Base-by-base conservation (phyloP, 2,888 invertebrate genomes). In the Mechanitis messenoides region DNA sequence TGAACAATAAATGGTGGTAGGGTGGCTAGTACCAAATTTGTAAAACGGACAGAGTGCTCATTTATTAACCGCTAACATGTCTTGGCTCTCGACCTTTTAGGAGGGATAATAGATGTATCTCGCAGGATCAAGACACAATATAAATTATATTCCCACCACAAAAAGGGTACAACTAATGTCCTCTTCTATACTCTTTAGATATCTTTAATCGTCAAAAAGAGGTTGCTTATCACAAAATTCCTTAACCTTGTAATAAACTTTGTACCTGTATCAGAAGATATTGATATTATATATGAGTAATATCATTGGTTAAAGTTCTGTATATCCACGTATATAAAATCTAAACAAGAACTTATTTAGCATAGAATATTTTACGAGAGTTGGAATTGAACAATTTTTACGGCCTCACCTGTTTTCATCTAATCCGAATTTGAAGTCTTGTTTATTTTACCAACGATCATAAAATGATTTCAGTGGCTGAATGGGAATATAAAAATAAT, bases 11-110 rank as follows among this genome's bases (percentile, higher is more conserved):
- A 50, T 60, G 9, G 9, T 46, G 31, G 53, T 55, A 45, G 53
- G 42, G 50, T n/a, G 53, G 20, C 56, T 56, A 53, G n/a, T 46
- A 11, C 54, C 63, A 70, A 72, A 70, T 71, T 72, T 63, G 64
- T 59, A 73, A 70, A 76, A 75, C 75, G 73, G 72, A 71, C 70
- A 69, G 69, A 67, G 69, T 71, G 68, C 75, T 78, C 75, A 78
- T 81, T 81, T 80, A 77, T 82, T 79, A 78, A 76, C 71, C 72
- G 68, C 69, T 66, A 70, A 75, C 72, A 74, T 75, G 71, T 68
- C 70, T 35, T 45, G 56, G 55, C 28, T 55, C 56, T 64, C 33
- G 55, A 56, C 63, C 61, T 60, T 61, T 56, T 59, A 46, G 53
- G 33, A 58, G 47, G 66, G 64, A 66, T 66, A 66, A 64, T 66